Percentiles rank a stretch among this genome's conserved stretches.
These are phyloP conservation scores for Drosophila mayri DNA, from an alignment of 1,140 invertebrate genomes.

Conservation along the genomic window DNA sequence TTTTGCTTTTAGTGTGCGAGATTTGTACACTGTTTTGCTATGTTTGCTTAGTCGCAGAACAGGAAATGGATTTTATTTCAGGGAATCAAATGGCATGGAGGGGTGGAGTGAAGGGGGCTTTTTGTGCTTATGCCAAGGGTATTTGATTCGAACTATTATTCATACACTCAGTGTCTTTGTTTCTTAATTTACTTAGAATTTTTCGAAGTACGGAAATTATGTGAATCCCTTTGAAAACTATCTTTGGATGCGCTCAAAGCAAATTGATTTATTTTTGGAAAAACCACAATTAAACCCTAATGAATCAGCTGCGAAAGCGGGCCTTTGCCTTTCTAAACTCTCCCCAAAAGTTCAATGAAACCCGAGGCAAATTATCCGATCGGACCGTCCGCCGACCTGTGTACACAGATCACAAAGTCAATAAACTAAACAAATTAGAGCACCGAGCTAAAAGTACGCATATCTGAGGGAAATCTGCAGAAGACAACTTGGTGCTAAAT, in stretches of 20 bases:
- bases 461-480: conserved; percentile 17
- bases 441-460: conserved; percentile 10
- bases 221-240: not conserved
- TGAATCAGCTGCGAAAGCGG: not conserved
- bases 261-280: conserved; percentile 1
- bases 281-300: not conserved
- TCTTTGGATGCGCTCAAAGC: not conserved
- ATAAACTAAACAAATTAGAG: conserved; percentile 71
- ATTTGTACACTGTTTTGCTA: conserved; percentile 4
- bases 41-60: conserved; percentile 35
- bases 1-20: conserved; percentile 53
- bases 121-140: not conserved
- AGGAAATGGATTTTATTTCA: conserved; percentile 36
- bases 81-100: conserved; percentile 3
- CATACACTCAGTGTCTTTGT: not conserved
- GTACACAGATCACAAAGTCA: conserved; percentile 16
- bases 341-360: conserved; percentile 48
- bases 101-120: not conserved
- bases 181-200: not conserved
- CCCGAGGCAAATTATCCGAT: conserved; percentile 38
- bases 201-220: not conserved
- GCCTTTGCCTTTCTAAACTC: conserved; percentile 22
- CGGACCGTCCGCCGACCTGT: conserved; percentile 14
- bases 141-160: not conserved
- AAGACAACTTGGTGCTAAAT: conserved; percentile 60